Evolutionary conservation across 2,113 vertebrate species (phyloP), one percentile per base, ranked within the genome.

Genomic region (Plotosus lineatus): DNA sequence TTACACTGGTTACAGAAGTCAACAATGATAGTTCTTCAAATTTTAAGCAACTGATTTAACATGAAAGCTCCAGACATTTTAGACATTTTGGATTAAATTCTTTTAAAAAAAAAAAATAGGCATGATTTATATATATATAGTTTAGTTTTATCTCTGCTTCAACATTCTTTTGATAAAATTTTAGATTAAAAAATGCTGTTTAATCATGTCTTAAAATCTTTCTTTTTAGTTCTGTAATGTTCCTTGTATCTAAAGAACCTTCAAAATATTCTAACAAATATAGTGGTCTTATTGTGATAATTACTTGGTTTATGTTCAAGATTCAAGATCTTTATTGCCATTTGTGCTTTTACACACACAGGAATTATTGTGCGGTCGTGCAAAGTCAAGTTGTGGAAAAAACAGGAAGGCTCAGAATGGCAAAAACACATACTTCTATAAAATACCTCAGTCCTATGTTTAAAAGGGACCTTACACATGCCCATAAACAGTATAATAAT

Each of bases 21-120:
- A 5, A 17, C 31, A 19, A 21, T 1, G n/a, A 26, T 65, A 23
- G 2, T 38, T 38, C 12, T 4, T 4, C 23, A 6, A 19, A 42
- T 11, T 46, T 42, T 58, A 19, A 75, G 8, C 10, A 76, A 26
- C 14, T 60, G 23, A 44, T 58, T 58, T 75, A 75, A 75, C 74
- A 63, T 78, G 19, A 65, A 38, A 78, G 11, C 19, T n/a, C 21
- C 36, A 50, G 63, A 23, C 11, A 50, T 3, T 50, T 51, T 17
- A 1, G 8, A n/a, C n/a, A n/a, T n/a, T n/a, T n/a, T n/a, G n/a
- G n/a, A n/a, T n/a, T n/a, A n/a, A n/a, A n/a, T n/a, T n/a, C n/a
- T n/a, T n/a, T n/a, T n/a, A n/a, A n/a, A 55, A 1, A 38, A 48
- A 17, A n/a, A 2, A 26, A 26, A 6, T 4, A 3, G 38, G 65